Evolutionary conservation across 2,888 invertebrate species (phyloP).

Genomic region (Phorcus lineatus): DNA sequence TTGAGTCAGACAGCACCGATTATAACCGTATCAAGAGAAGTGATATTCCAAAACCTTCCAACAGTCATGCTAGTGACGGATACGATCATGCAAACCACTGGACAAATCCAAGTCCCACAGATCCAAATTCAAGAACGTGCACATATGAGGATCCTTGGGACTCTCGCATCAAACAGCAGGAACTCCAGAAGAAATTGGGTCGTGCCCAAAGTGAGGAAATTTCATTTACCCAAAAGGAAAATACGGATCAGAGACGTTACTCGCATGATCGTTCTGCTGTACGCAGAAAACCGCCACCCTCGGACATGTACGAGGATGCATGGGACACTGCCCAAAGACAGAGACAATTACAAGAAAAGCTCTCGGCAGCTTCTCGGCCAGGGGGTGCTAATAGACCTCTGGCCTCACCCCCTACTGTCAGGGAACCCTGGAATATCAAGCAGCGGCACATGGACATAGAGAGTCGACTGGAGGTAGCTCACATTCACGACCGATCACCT

Average conservation of each 20-base stretch:
- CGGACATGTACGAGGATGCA: conserved; percentile 61
- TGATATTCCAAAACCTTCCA: not conserved
- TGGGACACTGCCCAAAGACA: conserved; percentile 68
- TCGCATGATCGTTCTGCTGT: not conserved
- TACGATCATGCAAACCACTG: not conserved
- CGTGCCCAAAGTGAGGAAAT: conserved; percentile 1
- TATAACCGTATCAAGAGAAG: not conserved
- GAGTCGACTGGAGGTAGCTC: conserved; percentile 37
- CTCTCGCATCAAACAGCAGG: conserved; percentile 45
- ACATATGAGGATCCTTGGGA: conserved; percentile 67
- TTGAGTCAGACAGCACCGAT: not conserved
- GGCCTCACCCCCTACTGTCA: conserved; percentile 42
- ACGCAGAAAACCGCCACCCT: not conserved
- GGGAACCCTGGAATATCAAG: conserved; percentile 64
- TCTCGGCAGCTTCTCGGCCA: conserved; percentile 48
- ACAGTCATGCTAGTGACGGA: not conserved
- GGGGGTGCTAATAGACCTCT: not conserved
- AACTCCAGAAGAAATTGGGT: conserved; percentile 47
- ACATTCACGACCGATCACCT: not conserved
- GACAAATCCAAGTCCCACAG: not conserved
- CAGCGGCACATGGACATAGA: conserved; percentile 48
- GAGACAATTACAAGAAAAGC: conserved; percentile 62
- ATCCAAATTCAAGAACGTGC: not conserved
- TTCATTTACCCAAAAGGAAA: not conserved
- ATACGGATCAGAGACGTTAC: not conserved